Evolutionary conservation across 2,888 invertebrate species (phyloP).

Genomic region (Platycheirus albimanus): DNA sequence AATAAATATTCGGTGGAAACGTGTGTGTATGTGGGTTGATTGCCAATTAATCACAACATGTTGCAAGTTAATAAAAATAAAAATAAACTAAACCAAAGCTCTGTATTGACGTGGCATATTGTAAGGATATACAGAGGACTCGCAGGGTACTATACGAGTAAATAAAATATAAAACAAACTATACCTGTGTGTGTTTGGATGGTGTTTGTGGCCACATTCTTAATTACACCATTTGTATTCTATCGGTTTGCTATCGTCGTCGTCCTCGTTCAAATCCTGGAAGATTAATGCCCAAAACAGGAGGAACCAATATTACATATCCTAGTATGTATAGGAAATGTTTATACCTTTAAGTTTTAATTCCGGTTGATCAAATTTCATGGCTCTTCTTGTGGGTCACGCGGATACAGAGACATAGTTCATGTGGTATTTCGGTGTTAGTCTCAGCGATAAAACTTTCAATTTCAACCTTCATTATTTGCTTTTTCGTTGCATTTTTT

Average conservation of each 20-base stretch:
- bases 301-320: neutral
- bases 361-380: neutral
- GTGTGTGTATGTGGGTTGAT: constrained; percentile 24
- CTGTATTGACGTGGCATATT: neutral
- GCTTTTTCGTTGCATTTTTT: too few relatives aligned
- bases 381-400: too few relatives aligned
- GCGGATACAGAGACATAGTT: too few relatives aligned
- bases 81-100: neutral
- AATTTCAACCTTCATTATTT: too few relatives aligned
- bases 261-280: constrained; percentile 17
- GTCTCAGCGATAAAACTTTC: too few relatives aligned
- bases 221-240: constrained; percentile 58
- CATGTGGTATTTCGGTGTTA: too few relatives aligned
- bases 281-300: constrained; percentile 1
- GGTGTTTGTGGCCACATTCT: constrained; percentile 8
- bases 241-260: constrained; percentile 20
- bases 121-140: neutral
- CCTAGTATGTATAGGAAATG: neutral
- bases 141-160: too few relatives aligned
- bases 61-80: constrained; percentile 57
- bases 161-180: neutral
- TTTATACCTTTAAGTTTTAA: neutral
- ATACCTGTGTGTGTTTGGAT: too few relatives aligned
- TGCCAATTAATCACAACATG: constrained; percentile 61
- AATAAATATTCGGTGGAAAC: constrained; percentile 6